Conservation (phyloP, 2,888 invertebrate species). For the Nineta flava region DNA sequence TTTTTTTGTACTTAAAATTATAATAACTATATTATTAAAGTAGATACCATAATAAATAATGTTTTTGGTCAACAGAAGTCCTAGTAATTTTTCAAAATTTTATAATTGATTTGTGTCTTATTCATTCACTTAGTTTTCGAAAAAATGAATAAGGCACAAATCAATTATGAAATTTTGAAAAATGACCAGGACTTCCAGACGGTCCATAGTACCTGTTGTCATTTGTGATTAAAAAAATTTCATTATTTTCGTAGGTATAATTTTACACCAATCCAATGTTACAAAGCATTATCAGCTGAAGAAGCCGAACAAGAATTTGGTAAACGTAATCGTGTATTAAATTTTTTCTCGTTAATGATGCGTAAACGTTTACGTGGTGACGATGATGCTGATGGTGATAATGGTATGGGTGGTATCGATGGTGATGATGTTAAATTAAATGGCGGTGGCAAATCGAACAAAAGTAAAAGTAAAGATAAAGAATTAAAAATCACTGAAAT, state of each 20-base stretch:
- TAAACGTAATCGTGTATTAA: conserved; percentile 86
- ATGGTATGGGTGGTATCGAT: conserved; percentile 27
- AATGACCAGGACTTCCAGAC: no score
- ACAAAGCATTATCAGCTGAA: conserved; percentile 90
- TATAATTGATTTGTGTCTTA: no score
- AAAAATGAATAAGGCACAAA: no score
- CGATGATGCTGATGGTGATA: conserved; percentile 39
- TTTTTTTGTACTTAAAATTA: no score
- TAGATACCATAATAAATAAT: no score
- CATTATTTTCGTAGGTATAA: conserved; percentile 46
- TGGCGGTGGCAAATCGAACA: conserved; percentile 36
- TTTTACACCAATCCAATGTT: conserved; percentile 75
- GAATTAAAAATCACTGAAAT: conserved; percentile 83
- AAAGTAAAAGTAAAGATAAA: conserved; percentile 15
- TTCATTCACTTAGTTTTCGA: no score
- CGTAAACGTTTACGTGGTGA: conserved; percentile 69
- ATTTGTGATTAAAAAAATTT: background rate
- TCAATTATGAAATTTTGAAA: no score
- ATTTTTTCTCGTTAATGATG: conserved; percentile 90
- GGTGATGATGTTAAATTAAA: conserved; percentile 42
- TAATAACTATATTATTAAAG: no score
- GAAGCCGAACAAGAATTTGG: conserved; percentile 97
- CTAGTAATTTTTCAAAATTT: no score
- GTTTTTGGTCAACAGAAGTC: no score
- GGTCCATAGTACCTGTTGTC: no score